Evolutionary conservation across 2,113 vertebrate genomes (phyloP), one percentile per base, ranked within the genome.

Genomic region (Triplophysa dalaica): DNA sequence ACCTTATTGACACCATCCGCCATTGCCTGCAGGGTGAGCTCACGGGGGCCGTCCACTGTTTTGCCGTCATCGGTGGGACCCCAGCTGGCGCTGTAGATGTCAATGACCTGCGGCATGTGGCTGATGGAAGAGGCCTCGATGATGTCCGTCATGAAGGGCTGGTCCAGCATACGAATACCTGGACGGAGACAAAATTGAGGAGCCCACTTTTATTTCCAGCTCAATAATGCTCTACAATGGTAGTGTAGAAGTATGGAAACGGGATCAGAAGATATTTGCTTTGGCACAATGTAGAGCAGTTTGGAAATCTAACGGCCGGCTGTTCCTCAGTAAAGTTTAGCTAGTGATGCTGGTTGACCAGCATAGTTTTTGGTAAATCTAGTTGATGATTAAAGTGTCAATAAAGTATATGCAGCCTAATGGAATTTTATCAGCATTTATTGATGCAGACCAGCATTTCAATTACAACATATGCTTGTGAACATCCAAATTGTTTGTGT

Each of bases 71-170:
- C 98, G 0, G 98, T 99, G 3, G 98, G 98, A 16, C 98, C 98
- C 98, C 98, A 99, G 90, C 97, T 99, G 87, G 98, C 98, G 11
- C 98, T 99, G 82, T 99, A 99, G 78, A 99, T 99, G 85, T 99
- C 98, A 61, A 99, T 98, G 43, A 96, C 89, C 87, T 99, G 98
- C 1, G 98, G 98, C 98, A 99, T 97, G 78, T 99, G 98, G 82
- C 97, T 98, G 92, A 99, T 99, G 73, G 98, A 98, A 2, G 98
- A 99, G 24, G 98, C 98, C 87, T 99, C 98, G 0, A 99, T 99
- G 79, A 99, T 97, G 86, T 99, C 98, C 0, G 98, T 99, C 98
- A 99, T 99, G 67, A 99, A 99, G 0, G 98, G 98, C 85, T 99
- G 98, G 89, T 99, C 98, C 8, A 99, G 82, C 98, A 99, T 99